A percentile compares a stretch with the other conserved stretches of the same genome.
phyloP scores from a whole-genome alignment of 2,888 invertebrate species.

The Agapostemon virescens region DNA sequence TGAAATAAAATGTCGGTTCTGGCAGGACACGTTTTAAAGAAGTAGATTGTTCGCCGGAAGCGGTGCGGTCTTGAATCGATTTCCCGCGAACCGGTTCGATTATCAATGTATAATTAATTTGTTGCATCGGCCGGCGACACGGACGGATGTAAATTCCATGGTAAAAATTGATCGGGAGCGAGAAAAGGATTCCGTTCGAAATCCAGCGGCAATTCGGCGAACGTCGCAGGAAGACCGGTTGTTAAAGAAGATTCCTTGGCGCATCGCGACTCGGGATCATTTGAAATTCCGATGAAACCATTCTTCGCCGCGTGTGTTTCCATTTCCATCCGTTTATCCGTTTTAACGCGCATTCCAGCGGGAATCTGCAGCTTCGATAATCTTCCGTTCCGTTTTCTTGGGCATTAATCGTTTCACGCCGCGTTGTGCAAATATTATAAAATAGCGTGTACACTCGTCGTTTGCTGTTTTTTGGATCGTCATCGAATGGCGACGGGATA shows the following conservation, averaged over 20 bases:
- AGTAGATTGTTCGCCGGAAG: not conserved
- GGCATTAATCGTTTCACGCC: slow-evolving; percentile 61
- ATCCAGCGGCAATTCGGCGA: not conserved
- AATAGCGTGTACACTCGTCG: slow-evolving; percentile 39
- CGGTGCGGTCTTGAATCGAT: not conserved
- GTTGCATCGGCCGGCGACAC: not conserved
- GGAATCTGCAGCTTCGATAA: slow-evolving; percentile 57
- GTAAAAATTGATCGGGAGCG: not conserved
- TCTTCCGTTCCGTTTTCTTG: slow-evolving; percentile 53
- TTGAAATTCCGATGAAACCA: slow-evolving; percentile 1
- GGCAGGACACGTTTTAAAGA: not conserved
- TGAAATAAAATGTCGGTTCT: no score
- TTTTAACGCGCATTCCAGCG: slow-evolving; percentile 48
- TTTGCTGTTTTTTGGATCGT: slow-evolving; percentile 46
- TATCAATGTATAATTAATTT: not conserved
- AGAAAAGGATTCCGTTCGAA: not conserved
- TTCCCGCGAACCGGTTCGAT: not conserved
- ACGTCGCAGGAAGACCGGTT: not conserved
- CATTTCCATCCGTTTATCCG: slow-evolving; percentile 2
- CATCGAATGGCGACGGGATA: slow-evolving; percentile 39
- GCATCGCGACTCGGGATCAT: not conserved
- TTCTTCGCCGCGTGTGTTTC: slow-evolving; percentile 24
- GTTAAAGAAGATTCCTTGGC: not conserved
- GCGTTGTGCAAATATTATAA: slow-evolving; percentile 31
- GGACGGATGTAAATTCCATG: not conserved